Evolutionary conservation across 2,888 invertebrate species (phyloP).

Genomic region (Aphidius colemani): DNA sequence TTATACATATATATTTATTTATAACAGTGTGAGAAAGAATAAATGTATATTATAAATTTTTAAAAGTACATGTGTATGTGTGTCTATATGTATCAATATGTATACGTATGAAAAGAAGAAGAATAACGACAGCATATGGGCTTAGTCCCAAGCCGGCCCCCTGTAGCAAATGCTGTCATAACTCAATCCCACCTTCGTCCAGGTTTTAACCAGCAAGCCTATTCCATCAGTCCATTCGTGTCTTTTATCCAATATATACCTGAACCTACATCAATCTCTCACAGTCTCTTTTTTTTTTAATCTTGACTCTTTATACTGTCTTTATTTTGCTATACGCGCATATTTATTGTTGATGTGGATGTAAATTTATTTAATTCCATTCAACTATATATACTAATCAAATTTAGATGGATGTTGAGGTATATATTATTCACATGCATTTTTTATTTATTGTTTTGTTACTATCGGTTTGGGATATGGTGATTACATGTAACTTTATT

Average conservation of each 20-base stretch:
- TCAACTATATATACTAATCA: too few relatives aligned
- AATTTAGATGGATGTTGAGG: too few relatives aligned
- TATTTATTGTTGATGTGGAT: too few relatives aligned
- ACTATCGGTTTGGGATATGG: too few relatives aligned
- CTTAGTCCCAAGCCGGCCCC: constrained; percentile 52
- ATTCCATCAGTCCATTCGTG: constrained; percentile 26
- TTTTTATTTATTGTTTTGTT: too few relatives aligned
- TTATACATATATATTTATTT: not conserved
- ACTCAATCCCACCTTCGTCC: constrained; percentile 60
- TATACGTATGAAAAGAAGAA: constrained; percentile 48
- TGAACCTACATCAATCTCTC: constrained; percentile 36
- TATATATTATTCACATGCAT: too few relatives aligned
- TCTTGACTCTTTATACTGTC: constrained; percentile 22
- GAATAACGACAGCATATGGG: constrained; percentile 49
- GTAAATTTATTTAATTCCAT: too few relatives aligned
- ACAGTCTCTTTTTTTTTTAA: constrained; percentile 25
- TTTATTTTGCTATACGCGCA: constrained; percentile 30
- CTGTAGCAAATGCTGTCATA: constrained; percentile 61
- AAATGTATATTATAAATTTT: constrained; percentile 1
- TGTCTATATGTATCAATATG: not conserved
- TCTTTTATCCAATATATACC: constrained; percentile 30
- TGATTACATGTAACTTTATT: too few relatives aligned
- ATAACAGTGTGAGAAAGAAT: constrained; percentile 19
- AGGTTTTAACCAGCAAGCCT: constrained; percentile 34
- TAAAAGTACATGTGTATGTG: too few relatives aligned